Evolutionary conservation across 1,140 invertebrate species (phyloP), one percentile per base, ranked within the genome.

Genomic region (Gerris buenoi): DNA sequence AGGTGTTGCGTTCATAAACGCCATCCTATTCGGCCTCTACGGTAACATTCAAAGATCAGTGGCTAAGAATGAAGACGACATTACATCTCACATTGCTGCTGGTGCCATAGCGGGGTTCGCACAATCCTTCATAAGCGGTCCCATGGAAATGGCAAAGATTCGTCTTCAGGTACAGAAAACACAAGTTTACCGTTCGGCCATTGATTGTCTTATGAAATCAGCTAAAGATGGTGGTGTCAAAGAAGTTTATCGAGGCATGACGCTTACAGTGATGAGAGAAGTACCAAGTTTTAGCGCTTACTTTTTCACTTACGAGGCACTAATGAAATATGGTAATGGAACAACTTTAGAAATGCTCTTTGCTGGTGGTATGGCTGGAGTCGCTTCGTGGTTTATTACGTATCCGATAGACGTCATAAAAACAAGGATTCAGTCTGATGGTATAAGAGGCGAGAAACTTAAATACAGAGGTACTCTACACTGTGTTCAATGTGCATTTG

Each of bases 361-460:
- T 56, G 88, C 89, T 0, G 93, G 93, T 23, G 93, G 93, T 2
- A 60, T 86, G 0, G 90, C 91, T 0, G 92, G 93, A n/a, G 82
- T 84, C 25, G 73, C 84, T 0, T 95, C 92, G 0, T 97, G 94
- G 94, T 70, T 92, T 0, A 70, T 90, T 1, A 84, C 87, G 1
- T 96, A 95, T 75, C 94, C 94, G 0, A 75, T 93, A 1, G 94
- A 97, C 76, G 89, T 95, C 0, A 79, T 96, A 5, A 97, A 97
- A 75, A 91, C 93, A 0, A 80, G 91, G 61, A 77, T 94, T 28
- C 93, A 97, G 79, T 86, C 87, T 2, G 89, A 94, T 72, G 80
- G 81, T 0, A 74, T 82, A 22, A 22, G 76, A 0, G 10, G 76
- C 77, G 13, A 79, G 79, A 68, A 93, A 92, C 73, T 74, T 15